These are phyloP conservation scores for Gopherus flavomarginatus DNA, from an alignment of 2,113 vertebrate genomes.

Conservation along the genomic window DNA sequence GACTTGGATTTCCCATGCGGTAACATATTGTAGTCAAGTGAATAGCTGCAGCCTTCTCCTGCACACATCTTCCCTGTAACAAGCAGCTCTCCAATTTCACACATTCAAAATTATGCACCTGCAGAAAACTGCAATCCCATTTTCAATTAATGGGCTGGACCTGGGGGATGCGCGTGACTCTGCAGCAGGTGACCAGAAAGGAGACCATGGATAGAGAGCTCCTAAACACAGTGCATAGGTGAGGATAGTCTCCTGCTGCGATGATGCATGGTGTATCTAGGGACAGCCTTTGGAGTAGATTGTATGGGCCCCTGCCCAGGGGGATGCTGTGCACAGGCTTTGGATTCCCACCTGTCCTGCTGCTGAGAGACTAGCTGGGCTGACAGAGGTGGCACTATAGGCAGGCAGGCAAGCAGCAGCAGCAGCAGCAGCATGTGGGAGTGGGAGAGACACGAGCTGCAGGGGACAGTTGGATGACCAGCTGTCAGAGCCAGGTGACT, in stretches of 20 bases:
- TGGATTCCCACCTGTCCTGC: no score
- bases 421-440: no score
- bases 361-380: no score
- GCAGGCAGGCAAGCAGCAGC: no score
- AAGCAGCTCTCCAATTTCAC: rapidly evolving
- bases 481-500: no score
- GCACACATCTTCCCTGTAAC: neutral
- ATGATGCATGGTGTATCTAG: neutral
- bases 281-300: no score
- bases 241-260: neutral
- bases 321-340: no score
- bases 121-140: neutral
- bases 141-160: neutral
- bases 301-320: no score
- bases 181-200: neutral
- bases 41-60: neutral
- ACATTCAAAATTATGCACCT: neutral
- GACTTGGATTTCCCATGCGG: neutral
- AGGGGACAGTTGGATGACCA: no score
- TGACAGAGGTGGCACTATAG: no score
- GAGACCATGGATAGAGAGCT: neutral
- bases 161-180: neutral
- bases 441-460: no score
- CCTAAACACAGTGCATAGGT: neutral
- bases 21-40: neutral